These are phyloP conservation scores for Sphenodon punctatus DNA, from an alignment of 2,797 vertebrate species.

Conservation along the genomic window DNA sequence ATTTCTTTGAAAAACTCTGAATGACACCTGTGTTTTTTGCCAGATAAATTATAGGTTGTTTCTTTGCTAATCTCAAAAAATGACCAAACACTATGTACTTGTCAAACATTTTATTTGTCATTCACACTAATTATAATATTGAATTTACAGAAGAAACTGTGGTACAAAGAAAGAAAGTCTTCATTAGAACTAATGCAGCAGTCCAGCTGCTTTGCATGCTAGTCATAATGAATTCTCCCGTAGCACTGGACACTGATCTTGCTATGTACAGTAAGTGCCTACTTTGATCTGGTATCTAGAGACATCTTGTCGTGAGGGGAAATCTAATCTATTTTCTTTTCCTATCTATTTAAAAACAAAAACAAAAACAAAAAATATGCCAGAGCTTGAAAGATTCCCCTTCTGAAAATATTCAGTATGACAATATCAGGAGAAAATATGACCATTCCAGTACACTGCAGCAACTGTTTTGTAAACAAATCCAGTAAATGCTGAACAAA, in stretches of 20 bases:
- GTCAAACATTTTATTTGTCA: conserved; percentile 75
- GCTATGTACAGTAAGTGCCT: conserved; percentile 3
- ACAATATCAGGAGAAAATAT: conserved; percentile 29
- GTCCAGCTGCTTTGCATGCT: conserved; percentile 63
- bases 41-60: background rate
- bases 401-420: conserved; percentile 26
- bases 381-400: background rate
- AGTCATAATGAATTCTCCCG: conserved; percentile 33
- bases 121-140: conserved; percentile 68
- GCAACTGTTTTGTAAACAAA: conserved; percentile 53
- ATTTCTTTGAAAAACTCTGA: background rate
- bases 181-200: conserved; percentile 55
- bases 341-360: conserved; percentile 19
- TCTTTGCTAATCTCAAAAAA: conserved; percentile 33
- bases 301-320: conserved; percentile 16
- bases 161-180: conserved; percentile 66
- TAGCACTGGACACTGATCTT: conserved; percentile 20
- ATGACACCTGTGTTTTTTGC: rapidly evolving
- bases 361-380: conserved; percentile 5
- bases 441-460: conserved; percentile 17
- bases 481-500: conserved; percentile 2
- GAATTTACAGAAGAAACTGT: conserved; percentile 73
- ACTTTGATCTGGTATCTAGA: conserved; percentile 15
- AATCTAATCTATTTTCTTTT: conserved; percentile 10
- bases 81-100: background rate